Evolutionary conservation across 2,888 invertebrate genomes (phyloP), one percentile per base, ranked within the genome.

Genomic region (Iphiclides podalirius): DNA sequence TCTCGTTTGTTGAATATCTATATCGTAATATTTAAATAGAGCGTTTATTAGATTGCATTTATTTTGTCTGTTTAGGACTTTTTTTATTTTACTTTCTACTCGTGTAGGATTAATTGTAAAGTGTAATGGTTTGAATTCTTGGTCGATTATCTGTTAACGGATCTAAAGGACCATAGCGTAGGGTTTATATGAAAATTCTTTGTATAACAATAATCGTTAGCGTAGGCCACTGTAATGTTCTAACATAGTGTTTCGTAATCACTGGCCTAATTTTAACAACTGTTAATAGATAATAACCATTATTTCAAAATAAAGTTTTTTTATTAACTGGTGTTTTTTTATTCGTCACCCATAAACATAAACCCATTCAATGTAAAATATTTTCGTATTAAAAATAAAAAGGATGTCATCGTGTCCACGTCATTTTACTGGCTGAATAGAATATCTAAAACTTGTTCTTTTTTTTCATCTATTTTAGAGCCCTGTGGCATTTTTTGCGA

Each of bases 201-300:
- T 51, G 53, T 58, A 53, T 52, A 42, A 59, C 55, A 58, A 60
- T 54, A 78, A 75, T 72, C 67, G 53, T 69, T 77, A 81, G 74
- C 63, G 58, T 79, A 81, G 81, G 79, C 83, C 85, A 80, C 71
- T 79, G 72, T 79, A 78, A 77, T 75, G 72, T 66, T 72, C 77
- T 83, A 81, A 81, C 72, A 70, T 66, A 69, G 67, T 70, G 63
- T 71, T 64, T 76, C 74, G 72, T 82, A 75, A 76, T 77, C 78
- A 73, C 79, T 66, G 84, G 85, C 86, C 88, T 88, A 87, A 83
- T 59, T 75, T 64, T 86, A 84, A 83, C 75, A 76, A 67, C 62
- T 84, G 88, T 88, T 88, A 86, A 88, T 88, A 85, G 88, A 83
- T 88, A 88, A 87, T 87, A 87, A 86, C 88, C 87, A 86, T 76